Percentiles rank a stretch among this genome's conserved stretches.
phyloP scores from a whole-genome alignment of 2,113 vertebrate species.

The Aphyosemion australe region DNA sequence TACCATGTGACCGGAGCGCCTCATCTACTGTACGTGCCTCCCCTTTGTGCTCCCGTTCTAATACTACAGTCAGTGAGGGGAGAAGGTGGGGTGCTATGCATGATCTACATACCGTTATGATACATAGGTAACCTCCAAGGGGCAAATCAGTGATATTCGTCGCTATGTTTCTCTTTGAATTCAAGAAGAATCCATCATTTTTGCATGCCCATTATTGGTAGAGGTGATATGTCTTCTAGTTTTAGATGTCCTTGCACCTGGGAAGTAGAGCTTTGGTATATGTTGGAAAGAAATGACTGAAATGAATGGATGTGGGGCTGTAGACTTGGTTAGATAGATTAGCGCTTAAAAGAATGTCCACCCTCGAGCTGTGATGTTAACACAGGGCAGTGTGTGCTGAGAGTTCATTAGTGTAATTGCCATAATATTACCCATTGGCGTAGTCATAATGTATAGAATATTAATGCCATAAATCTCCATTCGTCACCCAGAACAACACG shows the following conservation, averaged over 20 bases:
- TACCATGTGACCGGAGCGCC: slow-evolving; percentile 73
- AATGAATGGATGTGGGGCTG: slow-evolving; percentile 48
- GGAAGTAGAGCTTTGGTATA: slow-evolving; percentile 44
- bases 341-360: slow-evolving; percentile 66
- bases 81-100: slow-evolving; percentile 18
- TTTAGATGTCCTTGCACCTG: slow-evolving; percentile 69
- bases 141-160: slow-evolving; percentile 64
- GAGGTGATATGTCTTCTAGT: slow-evolving; percentile 70
- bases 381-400: slow-evolving; percentile 58
- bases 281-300: slow-evolving; percentile 50
- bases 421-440: slow-evolving; percentile 71
- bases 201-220: slow-evolving; percentile 63
- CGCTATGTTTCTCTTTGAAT: slow-evolving; percentile 69
- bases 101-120: slow-evolving; percentile 75
- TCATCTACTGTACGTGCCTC: slow-evolving; percentile 74
- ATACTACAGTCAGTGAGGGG: slow-evolving; percentile 48
- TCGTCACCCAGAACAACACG: slow-evolving; percentile 24
- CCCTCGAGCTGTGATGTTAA: slow-evolving; percentile 71
- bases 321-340: slow-evolving; percentile 54
- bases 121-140: slow-evolving; percentile 72
- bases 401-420: slow-evolving; percentile 76
- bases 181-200: slow-evolving; percentile 62
- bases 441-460: slow-evolving; percentile 70
- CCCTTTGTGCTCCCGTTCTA: slow-evolving; percentile 55
- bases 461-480: slow-evolving; percentile 67